phyloP scores from a whole-genome alignment of 2,797 vertebrate genomes.

The Cynodonichthys magdalenae region DNA sequence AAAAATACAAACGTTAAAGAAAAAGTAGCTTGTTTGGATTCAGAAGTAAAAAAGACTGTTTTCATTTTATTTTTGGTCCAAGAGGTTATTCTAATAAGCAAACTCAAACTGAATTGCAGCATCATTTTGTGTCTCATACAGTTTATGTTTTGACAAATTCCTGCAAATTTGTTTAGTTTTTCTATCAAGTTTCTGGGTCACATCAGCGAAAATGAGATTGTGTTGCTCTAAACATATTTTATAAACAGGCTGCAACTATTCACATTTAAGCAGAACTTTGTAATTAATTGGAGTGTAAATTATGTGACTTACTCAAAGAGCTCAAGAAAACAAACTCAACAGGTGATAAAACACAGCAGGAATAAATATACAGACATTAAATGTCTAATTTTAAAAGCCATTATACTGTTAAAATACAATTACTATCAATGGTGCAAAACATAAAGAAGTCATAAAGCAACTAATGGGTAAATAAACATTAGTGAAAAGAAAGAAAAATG shows the following conservation, averaged over 20 bases:
- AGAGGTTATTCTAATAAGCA: neutral
- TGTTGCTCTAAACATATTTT: too few species aligned
- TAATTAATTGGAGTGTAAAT: neutral
- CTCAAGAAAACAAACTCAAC: neutral
- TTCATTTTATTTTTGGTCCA: conserved; percentile 3
- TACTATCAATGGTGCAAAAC: neutral
- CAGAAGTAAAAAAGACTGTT: neutral
- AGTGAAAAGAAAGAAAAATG: neutral
- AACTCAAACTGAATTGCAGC: neutral
- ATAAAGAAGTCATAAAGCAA: conserved; percentile 5
- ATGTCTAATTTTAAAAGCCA: neutral
- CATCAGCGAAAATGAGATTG: too few species aligned
- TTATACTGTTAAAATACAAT: neutral
- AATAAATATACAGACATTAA: neutral
- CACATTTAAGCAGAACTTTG: neutral
- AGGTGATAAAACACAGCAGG: neutral
- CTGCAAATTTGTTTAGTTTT: neutral
- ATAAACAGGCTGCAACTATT: too few species aligned
- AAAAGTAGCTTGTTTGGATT: neutral
- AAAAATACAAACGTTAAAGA: neutral
- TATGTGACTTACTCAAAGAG: neutral
- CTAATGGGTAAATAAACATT: neutral
- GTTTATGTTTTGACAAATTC: neutral
- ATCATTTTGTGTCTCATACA: neutral
- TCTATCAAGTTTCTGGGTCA: neutral